Base-by-base conservation (phyloP, 2,113 vertebrate genomes). In the Sorex fumeus region DNA sequence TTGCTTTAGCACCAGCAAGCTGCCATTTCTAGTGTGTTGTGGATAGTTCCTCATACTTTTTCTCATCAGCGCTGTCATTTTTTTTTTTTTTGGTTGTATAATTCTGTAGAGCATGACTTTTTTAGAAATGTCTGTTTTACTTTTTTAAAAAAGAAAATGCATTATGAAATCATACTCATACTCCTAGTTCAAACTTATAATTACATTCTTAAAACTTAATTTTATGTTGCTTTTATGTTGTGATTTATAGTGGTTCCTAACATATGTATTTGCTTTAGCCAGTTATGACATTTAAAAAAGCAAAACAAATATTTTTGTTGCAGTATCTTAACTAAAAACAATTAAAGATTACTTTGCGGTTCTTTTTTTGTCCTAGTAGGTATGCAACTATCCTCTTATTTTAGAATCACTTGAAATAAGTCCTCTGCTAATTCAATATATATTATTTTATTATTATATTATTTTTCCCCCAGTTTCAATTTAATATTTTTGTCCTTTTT, bases 71-170 rank as follows among this genome's bases (percentile, higher is more conserved):
- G 69, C 28, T 94, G 25, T 84, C 88, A n/a, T n/a, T n/a, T 67
- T 93, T 91, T 95, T 80, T 88, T 40, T 40, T 40, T 40, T 40
- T 40, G 40, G 88, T 36, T 87, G 28, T 93, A n/a, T 9, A 88
- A 12, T 66, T 94, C 89, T 88, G 16, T 3, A 87, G 67, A 85
- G 85, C 8, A 36, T 90, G 74, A 87, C 57, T 43, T 79, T 89
- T 88, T 93, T 32, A 60, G 18, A 34, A 80, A 76, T 71, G 47
- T 16, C 30, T 83, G 6, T 75, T 71, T 71, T 84, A 12, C 36
- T 85, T 84, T 83, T 93, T 78, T 23, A 47, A 76, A 85, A 85
- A 40, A 94, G 72, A 95, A 92, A 90, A 64, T 27, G 28, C 40
- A 70, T 78, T 57, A 57, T 92, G 81, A 71, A 88, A 79, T 43